phyloP scores from a whole-genome alignment of 2,113 vertebrate genomes.

The Atlantisia rogersi region DNA sequence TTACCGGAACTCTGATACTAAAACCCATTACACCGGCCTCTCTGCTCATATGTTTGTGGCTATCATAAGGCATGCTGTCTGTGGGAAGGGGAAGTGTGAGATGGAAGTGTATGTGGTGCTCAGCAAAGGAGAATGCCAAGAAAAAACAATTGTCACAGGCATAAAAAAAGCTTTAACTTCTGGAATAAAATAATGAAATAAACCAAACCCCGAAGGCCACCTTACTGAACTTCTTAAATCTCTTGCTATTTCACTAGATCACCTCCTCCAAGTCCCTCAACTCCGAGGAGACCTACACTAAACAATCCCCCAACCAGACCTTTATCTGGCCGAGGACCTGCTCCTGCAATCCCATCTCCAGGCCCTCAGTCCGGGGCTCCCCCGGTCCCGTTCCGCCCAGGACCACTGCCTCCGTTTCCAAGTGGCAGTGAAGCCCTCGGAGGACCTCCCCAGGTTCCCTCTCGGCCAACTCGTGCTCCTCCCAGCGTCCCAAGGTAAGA shows the following conservation, averaged over 20 bases:
- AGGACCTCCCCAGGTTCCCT: slow-evolving; percentile 71
- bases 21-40: neutral
- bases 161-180: neutral
- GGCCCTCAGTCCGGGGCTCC: slow-evolving; percentile 78
- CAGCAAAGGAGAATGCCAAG: neutral
- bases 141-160: neutral
- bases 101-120: neutral
- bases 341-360: slow-evolving; percentile 75
- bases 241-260: slow-evolving; percentile 76
- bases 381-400: slow-evolving; percentile 74
- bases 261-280: slow-evolving; percentile 85
- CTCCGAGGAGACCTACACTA: slow-evolving; percentile 76
- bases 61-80: neutral
- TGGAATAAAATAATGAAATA: neutral
- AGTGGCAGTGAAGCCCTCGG: slow-evolving; percentile 73
- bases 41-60: neutral
- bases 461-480: slow-evolving; percentile 76
- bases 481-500: slow-evolving; percentile 89
- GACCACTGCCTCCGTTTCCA: slow-evolving; percentile 70
- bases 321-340: slow-evolving; percentile 72
- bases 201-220: neutral
- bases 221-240: neutral
- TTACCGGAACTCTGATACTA: neutral
- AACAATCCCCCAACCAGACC: slow-evolving; percentile 62
- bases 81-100: neutral